Base-by-base conservation (phyloP, 2,113 vertebrate species). In the Apteryx mantelli region DNA sequence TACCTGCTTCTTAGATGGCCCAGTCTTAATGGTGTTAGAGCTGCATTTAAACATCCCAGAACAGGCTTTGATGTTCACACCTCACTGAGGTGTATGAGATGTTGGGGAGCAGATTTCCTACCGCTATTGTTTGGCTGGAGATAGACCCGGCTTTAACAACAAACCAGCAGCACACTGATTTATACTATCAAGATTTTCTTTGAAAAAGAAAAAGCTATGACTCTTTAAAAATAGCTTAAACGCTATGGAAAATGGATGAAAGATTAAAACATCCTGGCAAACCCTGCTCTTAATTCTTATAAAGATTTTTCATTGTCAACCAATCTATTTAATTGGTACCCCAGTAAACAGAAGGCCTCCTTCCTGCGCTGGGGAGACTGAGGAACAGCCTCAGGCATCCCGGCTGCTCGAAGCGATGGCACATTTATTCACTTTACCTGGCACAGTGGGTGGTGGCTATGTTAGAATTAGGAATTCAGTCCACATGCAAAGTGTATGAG, bases 141-240 rank as follows among this genome's bases (percentile, higher is more conserved):
- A 55, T 11, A 36, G 76, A 77, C 66, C 50, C 73, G n/a, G 76
- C 68, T 83, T 73, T 53, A 78, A 20, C 24, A 82, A 55, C 80
- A 82, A 69, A 88, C n/a, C 87, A 91, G 70, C 80, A 42, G 82
- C 75, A 85, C 36, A 14, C 46, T 5, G 1, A n/a, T 48, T n/a
- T n/a, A 65, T 26, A 20, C 78, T 24, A 74, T 28, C 21, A 19
- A 74, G 40, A 25, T 70, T 69, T 75, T 52, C 69, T 56, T 73
- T n/a, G 65, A 46, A 4, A 44, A 48, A 81, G 50, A 25, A 71
- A 88, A 65, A 86, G 30, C 34, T 18, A 7, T 8, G 50, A 93
- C 75, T 63, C 84, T 70, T 75, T 46, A 61, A 66, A 94, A 89
- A 34, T 25, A 74, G 55, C 88, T 93, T 89, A 60, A 66, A 25